phyloP scores from a whole-genome alignment of 2,797 vertebrate species.

The Choloepus didactylus region DNA sequence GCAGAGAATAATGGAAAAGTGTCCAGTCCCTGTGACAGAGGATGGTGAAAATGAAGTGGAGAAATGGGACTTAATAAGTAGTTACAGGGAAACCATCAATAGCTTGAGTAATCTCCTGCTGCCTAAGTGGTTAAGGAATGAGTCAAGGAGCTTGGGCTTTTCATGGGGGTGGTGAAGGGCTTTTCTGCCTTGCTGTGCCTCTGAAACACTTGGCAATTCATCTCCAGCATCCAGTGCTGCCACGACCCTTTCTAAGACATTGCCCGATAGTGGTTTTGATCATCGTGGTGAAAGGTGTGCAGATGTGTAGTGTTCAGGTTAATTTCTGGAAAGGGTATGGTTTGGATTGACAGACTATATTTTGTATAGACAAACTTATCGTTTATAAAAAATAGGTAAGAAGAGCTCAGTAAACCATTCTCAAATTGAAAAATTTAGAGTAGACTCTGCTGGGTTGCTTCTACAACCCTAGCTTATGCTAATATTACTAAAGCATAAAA shows the following conservation, averaged over 20 bases:
- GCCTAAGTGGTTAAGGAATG: neutral
- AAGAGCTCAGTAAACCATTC: neutral
- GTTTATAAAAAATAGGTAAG: neutral
- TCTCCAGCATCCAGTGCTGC: neutral
- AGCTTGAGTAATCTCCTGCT: neutral
- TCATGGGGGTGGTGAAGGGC: neutral
- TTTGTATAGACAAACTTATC: neutral
- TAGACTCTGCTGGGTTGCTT: neutral
- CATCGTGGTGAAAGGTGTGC: neutral
- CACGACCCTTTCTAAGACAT: neutral
- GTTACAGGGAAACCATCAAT: neutral
- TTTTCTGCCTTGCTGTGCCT: neutral
- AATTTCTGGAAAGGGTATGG: neutral
- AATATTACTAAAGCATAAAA: slow-evolving; percentile 39
- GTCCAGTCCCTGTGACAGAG: neutral
- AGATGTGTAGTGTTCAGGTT: neutral
- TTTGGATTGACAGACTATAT: neutral
- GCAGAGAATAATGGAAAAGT: neutral
- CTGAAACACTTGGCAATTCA: neutral
- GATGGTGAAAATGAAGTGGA: neutral
- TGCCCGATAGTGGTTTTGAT: neutral
- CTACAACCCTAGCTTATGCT: neutral
- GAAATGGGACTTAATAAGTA: neutral
- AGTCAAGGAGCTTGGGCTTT: neutral
- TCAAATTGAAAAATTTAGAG: slow-evolving; percentile 20